Evolutionary conservation across 2,888 invertebrate genomes (phyloP).

Genomic region (Notocelia uddmanniana): DNA sequence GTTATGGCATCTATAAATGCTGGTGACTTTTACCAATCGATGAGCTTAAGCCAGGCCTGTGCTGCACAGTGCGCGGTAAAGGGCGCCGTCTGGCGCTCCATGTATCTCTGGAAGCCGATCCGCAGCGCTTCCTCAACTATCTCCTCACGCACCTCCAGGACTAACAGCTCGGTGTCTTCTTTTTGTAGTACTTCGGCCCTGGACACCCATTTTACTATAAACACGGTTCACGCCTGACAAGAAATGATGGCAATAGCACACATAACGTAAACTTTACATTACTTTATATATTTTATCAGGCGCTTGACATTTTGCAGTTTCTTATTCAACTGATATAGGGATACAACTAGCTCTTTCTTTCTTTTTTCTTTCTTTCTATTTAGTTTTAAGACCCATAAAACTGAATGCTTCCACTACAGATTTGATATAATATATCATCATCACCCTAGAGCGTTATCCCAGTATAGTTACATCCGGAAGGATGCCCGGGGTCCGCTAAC

Average conservation of each 20-base stretch:
- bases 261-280: neutral
- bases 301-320: too few species aligned
- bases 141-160: slow-evolving; percentile 78
- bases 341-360: too few species aligned
- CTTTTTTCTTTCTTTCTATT: too few species aligned
- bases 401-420: neutral
- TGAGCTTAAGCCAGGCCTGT: slow-evolving; percentile 74
- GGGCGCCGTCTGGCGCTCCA: slow-evolving; percentile 68
- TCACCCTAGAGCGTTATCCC: too few species aligned
- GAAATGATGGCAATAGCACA: neutral
- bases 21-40: slow-evolving; percentile 64
- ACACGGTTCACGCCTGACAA: neutral
- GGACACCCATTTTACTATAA: neutral
- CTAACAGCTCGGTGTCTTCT: slow-evolving; percentile 74
- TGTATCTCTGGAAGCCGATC: slow-evolving; percentile 68
- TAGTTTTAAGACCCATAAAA: too few species aligned
- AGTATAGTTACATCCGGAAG: too few species aligned
- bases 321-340: too few species aligned
- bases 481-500: too few species aligned
- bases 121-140: slow-evolving; percentile 69
- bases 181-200: slow-evolving; percentile 78
- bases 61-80: slow-evolving; percentile 76
- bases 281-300: slow-evolving; percentile 1
- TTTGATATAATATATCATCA: too few species aligned
- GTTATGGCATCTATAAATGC: too few species aligned